phyloP scores from a whole-genome alignment of 2,888 invertebrate genomes.

The Cancer borealis region DNA sequence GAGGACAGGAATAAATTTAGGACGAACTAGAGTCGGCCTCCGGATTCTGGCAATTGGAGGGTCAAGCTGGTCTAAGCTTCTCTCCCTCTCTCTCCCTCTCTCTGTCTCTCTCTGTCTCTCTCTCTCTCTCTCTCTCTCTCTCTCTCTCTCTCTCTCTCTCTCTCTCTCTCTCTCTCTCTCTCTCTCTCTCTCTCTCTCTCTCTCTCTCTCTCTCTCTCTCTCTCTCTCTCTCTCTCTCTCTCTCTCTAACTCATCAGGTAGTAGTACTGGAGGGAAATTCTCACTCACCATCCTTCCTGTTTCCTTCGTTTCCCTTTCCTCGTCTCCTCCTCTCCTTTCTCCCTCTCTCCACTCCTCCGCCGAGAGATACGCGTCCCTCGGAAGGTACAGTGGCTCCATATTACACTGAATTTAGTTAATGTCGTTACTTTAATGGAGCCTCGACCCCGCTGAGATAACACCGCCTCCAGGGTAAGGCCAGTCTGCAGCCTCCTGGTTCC shows the following conservation, averaged over 20 bases:
- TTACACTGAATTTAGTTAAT: conserved; percentile 61
- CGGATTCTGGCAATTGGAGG: conserved; percentile 55
- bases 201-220: conserved; percentile 25
- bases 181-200: neutral
- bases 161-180: conserved; percentile 7
- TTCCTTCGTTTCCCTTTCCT: conserved; percentile 39
- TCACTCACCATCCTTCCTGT: conserved; percentile 28
- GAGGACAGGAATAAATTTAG: conserved; percentile 49
- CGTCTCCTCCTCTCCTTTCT: neutral
- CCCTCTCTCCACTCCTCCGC: conserved; percentile 36
- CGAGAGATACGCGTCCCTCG: conserved; percentile 27
- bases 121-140: neutral
- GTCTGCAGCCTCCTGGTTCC: conserved; percentile 1
- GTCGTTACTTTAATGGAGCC: conserved; percentile 60
- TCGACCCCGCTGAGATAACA: conserved; percentile 49
- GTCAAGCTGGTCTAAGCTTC: conserved; percentile 51
- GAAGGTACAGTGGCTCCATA: conserved; percentile 50
- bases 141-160: neutral
- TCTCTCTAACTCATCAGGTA: conserved; percentile 14
- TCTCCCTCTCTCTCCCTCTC: conserved; percentile 36
- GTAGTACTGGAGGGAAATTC: conserved; percentile 21
- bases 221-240: conserved; percentile 45
- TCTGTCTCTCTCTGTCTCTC: neutral
- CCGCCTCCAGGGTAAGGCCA: conserved; percentile 38
- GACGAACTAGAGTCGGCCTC: conserved; percentile 45